Evolutionary conservation across 1,140 invertebrate genomes (phyloP), one percentile per base, ranked within the genome.

Genomic region (Sitobion miscanthi): DNA sequence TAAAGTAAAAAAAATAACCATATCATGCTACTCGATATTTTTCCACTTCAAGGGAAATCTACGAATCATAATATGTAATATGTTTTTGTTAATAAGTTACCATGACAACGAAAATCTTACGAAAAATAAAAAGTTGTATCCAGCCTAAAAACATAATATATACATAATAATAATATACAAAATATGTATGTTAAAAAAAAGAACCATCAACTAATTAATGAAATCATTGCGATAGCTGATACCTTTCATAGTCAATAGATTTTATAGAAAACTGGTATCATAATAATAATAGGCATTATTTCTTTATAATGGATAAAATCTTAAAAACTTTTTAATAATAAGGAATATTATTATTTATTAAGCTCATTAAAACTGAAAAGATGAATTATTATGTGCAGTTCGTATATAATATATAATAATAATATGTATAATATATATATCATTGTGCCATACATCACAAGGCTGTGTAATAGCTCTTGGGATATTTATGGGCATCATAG

Each of bases 401-500:
- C 14, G 3, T 86, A 86, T 42, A 42, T 38, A 38, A 38, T 38
- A 38, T 38, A n/a, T 86, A 47, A 47, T 86, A 47, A 86, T 47
- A 30, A 47, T 47, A 42, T 42, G 42, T 86, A 30, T 42, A 86
- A 14, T 86, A 30, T 23, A 25, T 86, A 86, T 86, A 85, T 3
- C 42, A 42, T 85, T 45, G n/a, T 30, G 5, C 42, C 38, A 49
- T 83, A 47, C 45, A 87, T 30, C 45, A 87, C 86, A 87, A 87
- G 86, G 86, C 17, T 87, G 30, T 52, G 14, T 49, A 42, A 87
- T 87, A 52, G 47, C 30, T n/a, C 47, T 35, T 87, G 6, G 17
- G 45, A 87, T 87, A 87, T 87, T 87, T 49, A 87, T 87, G 47
- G 47, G 47, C 86, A 49, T 86, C 38, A 87, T 47, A 49, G 11